Evolutionary conservation across 2,888 invertebrate species (phyloP), one percentile per base, ranked within the genome.

Genomic region (Caenorhabditis sp.): DNA sequence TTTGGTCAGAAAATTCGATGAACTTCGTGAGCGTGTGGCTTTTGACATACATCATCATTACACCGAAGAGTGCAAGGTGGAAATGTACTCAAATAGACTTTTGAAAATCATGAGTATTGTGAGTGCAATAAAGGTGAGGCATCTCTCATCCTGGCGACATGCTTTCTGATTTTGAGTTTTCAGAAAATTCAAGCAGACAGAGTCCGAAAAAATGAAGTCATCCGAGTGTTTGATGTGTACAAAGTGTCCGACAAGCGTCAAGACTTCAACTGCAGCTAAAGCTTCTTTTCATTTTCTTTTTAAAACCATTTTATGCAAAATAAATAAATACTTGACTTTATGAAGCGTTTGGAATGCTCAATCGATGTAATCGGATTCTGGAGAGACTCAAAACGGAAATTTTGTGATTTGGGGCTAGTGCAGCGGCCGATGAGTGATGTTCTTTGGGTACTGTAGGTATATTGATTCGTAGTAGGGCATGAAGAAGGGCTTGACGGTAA

Each of bases 111-210:
- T 70, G 78, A 64, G 37, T 28, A 28, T 70, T 20, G 69, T 70
- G 0, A 64, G 50, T 15, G 20, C 62, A n/a, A 70, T 78, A 56
- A 78, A 78, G 56, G 70, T 64, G 37, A 35, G 53, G n/a, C n/a
- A n/a, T n/a, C n/a, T n/a, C n/a, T n/a, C n/a, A n/a, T n/a, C n/a
- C n/a, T n/a, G n/a, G n/a, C n/a, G n/a, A n/a, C n/a, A n/a, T n/a
- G n/a, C n/a, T n/a, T n/a, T 53, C 8, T n/a, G 9, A 20, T 40
- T 24, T 37, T 9, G 18, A 40, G 3, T 50, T 65, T 70, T 58
- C 78, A 78, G 78, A 78, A 78, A 60, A 62, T 69, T 8, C 68
- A 64, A 50, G 53, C 64, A 13, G 70, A 69, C 44, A 70, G 79
- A 40, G 53, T 64, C 18, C 51, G 67, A 20, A 70, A 79, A 53